These are phyloP conservation scores for Gallinago nigripennis DNA, from an alignment of 2,797 vertebrate genomes.

Conservation along the genomic window DNA sequence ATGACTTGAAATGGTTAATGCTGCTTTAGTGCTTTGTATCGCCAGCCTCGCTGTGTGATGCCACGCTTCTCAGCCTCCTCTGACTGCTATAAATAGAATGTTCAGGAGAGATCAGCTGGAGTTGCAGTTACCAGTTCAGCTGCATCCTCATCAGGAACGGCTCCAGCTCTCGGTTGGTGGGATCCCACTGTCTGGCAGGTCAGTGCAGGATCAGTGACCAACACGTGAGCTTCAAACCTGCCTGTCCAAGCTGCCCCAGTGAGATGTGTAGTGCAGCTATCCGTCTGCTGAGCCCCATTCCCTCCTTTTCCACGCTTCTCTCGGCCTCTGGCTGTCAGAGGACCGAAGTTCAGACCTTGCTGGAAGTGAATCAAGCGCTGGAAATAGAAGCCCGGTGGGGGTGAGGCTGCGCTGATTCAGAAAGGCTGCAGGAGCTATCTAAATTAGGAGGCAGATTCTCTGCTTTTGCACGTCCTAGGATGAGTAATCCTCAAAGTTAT, in stretches of 20 bases:
- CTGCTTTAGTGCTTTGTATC: neutral
- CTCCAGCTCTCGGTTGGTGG: neutral
- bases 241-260: neutral
- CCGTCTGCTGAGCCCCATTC: neutral
- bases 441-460: slow-evolving; percentile 10
- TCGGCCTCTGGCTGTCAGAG: neutral
- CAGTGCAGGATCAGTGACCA: neutral
- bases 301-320: neutral
- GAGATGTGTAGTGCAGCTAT: neutral
- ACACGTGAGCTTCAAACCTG: neutral
- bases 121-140: neutral
- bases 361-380: neutral
- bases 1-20: neutral
- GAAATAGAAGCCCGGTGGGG: neutral
- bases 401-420: slow-evolving; percentile 11
- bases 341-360: neutral
- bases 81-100: neutral
- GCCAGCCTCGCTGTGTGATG: neutral
- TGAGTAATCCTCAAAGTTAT: slow-evolving; percentile 62
- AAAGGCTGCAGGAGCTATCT: neutral
- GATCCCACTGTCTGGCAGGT: neutral
- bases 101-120: neutral
- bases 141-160: neutral
- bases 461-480: neutral
- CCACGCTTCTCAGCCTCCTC: neutral